These are phyloP conservation scores for Agrochola lychnidis DNA, from an alignment of 2,888 invertebrate genomes.

Conservation along the genomic window DNA sequence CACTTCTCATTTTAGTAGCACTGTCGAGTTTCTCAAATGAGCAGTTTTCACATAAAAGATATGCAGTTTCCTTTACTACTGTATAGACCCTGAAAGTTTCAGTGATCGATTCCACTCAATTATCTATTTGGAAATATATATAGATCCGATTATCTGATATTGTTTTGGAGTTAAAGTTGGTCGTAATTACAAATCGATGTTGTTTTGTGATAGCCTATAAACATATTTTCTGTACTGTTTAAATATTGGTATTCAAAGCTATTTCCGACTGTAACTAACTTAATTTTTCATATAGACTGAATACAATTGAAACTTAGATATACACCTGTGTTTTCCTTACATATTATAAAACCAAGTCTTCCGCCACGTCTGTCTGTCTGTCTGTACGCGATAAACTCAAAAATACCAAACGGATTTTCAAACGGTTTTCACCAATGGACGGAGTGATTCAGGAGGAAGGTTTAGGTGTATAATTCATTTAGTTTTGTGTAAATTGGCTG, in stretches of 20 bases:
- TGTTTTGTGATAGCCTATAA: slow-evolving; percentile 28
- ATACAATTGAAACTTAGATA: not conserved
- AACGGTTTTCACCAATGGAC: no score
- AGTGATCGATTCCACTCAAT: slow-evolving; percentile 20
- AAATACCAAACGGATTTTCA: no score
- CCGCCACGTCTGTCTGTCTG: no score
- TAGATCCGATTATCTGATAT: slow-evolving; percentile 45
- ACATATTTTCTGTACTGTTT: slow-evolving; percentile 19
- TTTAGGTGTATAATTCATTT: no score
- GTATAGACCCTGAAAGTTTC: slow-evolving; percentile 19
- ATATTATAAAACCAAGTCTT: no score
- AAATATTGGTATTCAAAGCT: not conserved
- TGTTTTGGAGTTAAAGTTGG: slow-evolving; percentile 42
- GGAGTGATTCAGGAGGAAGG: no score
- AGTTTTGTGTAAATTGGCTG: no score
- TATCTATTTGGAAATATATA: slow-evolving; percentile 27
- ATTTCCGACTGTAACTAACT: not conserved
- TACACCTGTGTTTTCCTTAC: not conserved
- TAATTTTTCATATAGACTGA: not conserved
- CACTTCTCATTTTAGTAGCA: slow-evolving; percentile 15
- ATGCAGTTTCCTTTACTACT: slow-evolving; percentile 18
- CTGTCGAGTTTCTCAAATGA: slow-evolving; percentile 14
- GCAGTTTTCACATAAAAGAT: slow-evolving; percentile 10
- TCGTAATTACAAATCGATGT: slow-evolving; percentile 50
- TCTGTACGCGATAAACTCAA: no score